These are phyloP conservation scores for Ptychadena robeensis DNA, from an alignment of 2,797 vertebrate genomes.

Conservation along the genomic window DNA sequence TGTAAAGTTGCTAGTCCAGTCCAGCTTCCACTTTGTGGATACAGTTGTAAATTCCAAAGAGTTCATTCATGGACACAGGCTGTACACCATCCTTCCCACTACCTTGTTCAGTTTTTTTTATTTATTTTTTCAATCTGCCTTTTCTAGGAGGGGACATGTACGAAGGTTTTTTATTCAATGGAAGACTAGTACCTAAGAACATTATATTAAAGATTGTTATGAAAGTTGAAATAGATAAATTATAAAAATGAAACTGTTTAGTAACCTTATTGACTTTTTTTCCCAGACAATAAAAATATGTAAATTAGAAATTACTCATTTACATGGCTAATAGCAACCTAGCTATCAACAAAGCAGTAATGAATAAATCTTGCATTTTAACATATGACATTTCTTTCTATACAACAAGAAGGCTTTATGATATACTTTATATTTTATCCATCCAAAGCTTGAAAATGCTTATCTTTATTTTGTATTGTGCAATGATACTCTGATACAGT, in stretches of 20 bases:
- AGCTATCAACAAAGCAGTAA: not conserved
- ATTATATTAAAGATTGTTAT: not conserved
- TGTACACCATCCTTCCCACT: conserved; percentile 65
- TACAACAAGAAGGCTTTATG: conserved; percentile 29
- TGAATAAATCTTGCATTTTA: not conserved
- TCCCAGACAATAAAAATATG: not conserved
- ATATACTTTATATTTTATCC: not conserved
- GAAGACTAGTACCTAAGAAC: not conserved
- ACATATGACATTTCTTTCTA: not conserved
- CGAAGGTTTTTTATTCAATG: not conserved
- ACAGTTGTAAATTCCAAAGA: conserved; percentile 67
- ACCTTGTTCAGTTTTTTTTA: conserved; percentile 62
- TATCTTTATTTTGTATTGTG: too few relatives aligned
- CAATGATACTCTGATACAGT: not conserved
- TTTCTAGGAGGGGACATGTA: not conserved
- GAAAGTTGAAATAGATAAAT: too few relatives aligned
- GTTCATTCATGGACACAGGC: conserved; percentile 65
- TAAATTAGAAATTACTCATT: not conserved
- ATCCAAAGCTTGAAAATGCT: too few relatives aligned
- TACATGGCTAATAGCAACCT: too few relatives aligned
- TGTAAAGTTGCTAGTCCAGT: conserved; percentile 65
- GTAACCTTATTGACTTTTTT: too few relatives aligned
- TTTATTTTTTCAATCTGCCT: not conserved
- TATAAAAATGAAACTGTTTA: too few relatives aligned
- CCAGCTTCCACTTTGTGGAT: conserved; percentile 68